phyloP scores from a whole-genome alignment of 2,113 vertebrate genomes.

The Hydrolagus affinis region DNA sequence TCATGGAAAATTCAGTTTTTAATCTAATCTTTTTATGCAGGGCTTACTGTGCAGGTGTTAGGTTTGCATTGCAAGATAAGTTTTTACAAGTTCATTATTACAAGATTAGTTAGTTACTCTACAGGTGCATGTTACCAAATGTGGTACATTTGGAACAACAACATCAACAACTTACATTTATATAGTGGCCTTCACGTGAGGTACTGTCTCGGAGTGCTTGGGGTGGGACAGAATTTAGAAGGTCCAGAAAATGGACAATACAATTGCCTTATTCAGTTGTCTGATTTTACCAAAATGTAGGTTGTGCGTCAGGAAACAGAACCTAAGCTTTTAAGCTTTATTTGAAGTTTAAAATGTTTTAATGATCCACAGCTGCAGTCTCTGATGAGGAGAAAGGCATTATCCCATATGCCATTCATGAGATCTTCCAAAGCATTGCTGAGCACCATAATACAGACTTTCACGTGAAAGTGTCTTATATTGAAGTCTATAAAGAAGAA shows the following conservation, averaged over 20 bases:
- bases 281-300: background rate
- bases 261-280: background rate
- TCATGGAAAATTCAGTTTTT: too few relatives aligned
- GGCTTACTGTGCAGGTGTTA: too few relatives aligned
- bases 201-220: too few relatives aligned
- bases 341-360: background rate
- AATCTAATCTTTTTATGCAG: too few relatives aligned
- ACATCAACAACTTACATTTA: too few relatives aligned
- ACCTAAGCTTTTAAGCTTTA: background rate
- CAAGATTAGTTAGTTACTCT: too few relatives aligned
- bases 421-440: slow-evolving; percentile 69
- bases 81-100: background rate
- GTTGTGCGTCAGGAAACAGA: background rate
- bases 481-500: slow-evolving; percentile 83
- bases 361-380: slow-evolving; percentile 46
- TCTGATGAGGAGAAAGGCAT: slow-evolving; percentile 71
- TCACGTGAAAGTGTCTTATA: slow-evolving; percentile 68
- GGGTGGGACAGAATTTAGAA: too few relatives aligned
- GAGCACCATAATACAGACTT: slow-evolving; percentile 55
- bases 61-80: too few relatives aligned
- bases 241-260: background rate
- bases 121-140: background rate
- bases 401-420: slow-evolving; percentile 72
- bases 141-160: too few relatives aligned
- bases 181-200: too few relatives aligned